phyloP scores from a whole-genome alignment of 2,888 invertebrate species.

The Willowsia nigromaculata region DNA sequence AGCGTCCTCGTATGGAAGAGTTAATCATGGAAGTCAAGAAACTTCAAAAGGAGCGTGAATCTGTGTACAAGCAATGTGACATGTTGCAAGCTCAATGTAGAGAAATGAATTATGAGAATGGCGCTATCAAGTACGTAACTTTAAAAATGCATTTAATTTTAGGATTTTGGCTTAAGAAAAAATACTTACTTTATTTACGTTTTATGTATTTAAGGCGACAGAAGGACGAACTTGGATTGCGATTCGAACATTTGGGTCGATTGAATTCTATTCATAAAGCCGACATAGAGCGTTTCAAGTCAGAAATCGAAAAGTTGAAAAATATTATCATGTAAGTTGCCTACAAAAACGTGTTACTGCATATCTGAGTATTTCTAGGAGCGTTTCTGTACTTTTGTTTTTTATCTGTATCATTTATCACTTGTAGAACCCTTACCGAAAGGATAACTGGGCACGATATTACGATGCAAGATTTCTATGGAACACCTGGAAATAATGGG shows the following conservation, averaged over 20 bases:
- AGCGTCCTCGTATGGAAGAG: constrained; percentile 47
- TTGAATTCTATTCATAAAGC: not conserved
- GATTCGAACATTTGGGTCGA: not conserved
- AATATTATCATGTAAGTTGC: constrained; percentile 68
- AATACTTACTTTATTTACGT: not conserved
- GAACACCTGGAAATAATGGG: not conserved
- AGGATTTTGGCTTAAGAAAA: not conserved
- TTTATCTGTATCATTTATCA: not conserved
- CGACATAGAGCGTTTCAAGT: constrained; percentile 30
- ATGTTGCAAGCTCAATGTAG: not conserved
- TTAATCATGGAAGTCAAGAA: not conserved
- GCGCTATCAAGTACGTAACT: not conserved
- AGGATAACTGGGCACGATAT: not conserved
- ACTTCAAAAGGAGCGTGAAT: constrained; percentile 35
- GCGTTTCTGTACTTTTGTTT: too few species aligned
- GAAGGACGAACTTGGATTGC: not conserved
- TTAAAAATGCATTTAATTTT: not conserved
- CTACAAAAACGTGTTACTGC: too few species aligned
- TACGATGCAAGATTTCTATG: not conserved
- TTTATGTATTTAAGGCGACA: not conserved
- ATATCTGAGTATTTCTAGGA: too few species aligned
- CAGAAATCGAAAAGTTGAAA: constrained; percentile 51
- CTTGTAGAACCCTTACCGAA: constrained; percentile 15
- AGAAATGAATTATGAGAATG: not conserved
- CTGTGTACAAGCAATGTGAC: constrained; percentile 16